Percentiles rank a stretch among this genome's conserved stretches.
Conservation (phyloP, 2,888 invertebrate species). For the Gymnocheta viridis region DNA sequence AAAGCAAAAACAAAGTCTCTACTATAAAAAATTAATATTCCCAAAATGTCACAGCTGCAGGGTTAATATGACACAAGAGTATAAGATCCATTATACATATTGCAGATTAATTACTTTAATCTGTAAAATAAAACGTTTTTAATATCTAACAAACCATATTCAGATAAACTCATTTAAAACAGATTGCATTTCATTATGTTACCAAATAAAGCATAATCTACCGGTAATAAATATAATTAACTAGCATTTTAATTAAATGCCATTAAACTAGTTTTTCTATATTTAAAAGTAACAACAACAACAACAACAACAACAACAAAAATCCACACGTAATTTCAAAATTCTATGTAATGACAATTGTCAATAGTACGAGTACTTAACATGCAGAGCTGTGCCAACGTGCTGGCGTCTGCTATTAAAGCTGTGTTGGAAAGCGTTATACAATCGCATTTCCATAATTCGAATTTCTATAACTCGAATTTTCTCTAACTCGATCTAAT, state of each 20-base stretch:
- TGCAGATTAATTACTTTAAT: background rate
- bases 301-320: background rate
- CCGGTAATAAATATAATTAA: constrained; percentile 37
- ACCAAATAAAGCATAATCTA: constrained; percentile 34
- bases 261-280: constrained; percentile 39
- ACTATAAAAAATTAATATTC: background rate
- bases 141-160: background rate
- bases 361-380: constrained; percentile 9
- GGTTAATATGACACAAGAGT: background rate
- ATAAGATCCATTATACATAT: background rate
- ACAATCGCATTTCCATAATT: too few species aligned
- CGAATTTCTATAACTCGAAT: background rate
- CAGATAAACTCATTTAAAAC: background rate
- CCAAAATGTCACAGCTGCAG: background rate
- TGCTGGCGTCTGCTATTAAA: background rate
- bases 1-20: background rate
- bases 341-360: background rate
- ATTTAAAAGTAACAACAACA: background rate
- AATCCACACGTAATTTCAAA: background rate
- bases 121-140: background rate
- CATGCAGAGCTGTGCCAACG: constrained; percentile 3
- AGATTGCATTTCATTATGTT: constrained; percentile 28
- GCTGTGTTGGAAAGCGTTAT: background rate
- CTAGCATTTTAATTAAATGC: constrained; percentile 22
- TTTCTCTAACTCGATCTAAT: too few species aligned